A percentile compares a stretch with the other conserved stretches of the same genome.
These are phyloP conservation scores for Cromileptes altivelis DNA, from an alignment of 2,113 vertebrate species.

Conservation along the genomic window DNA sequence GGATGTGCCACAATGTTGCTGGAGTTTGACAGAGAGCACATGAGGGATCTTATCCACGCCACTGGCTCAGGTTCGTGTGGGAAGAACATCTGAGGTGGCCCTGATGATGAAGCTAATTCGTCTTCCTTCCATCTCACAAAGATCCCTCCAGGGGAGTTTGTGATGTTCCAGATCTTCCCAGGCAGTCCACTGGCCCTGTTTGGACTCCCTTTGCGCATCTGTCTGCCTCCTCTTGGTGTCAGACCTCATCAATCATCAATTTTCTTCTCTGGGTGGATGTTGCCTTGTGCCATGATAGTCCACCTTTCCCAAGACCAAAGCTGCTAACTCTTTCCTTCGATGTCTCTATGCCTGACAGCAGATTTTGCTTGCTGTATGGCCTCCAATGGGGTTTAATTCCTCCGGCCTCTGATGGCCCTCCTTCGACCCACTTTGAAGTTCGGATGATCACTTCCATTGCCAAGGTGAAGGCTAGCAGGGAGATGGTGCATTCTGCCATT, in stretches of 20 bases:
- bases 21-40: constrained; percentile 27
- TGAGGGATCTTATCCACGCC: constrained; percentile 20
- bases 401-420: too few relatives aligned
- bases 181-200: background rate
- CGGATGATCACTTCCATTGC: too few relatives aligned
- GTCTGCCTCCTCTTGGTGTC: background rate
- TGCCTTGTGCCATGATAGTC: background rate
- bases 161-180: background rate
- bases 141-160: too few relatives aligned
- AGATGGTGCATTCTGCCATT: too few relatives aligned
- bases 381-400: background rate
- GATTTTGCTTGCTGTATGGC: background rate
- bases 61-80: constrained; percentile 5
- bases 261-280: background rate
- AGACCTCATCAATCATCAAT: background rate
- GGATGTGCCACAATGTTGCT: constrained; percentile 31
- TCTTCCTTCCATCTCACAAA: too few relatives aligned
- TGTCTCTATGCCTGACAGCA: background rate
- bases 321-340: background rate
- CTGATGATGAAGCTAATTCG: too few relatives aligned
- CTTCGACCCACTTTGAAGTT: too few relatives aligned
- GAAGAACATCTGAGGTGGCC: background rate
- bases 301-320: background rate
- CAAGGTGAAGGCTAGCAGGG: too few relatives aligned
- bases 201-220: background rate